Base-by-base conservation (phyloP, 2,113 vertebrate genomes). In the Ceyx melanurus region DNA sequence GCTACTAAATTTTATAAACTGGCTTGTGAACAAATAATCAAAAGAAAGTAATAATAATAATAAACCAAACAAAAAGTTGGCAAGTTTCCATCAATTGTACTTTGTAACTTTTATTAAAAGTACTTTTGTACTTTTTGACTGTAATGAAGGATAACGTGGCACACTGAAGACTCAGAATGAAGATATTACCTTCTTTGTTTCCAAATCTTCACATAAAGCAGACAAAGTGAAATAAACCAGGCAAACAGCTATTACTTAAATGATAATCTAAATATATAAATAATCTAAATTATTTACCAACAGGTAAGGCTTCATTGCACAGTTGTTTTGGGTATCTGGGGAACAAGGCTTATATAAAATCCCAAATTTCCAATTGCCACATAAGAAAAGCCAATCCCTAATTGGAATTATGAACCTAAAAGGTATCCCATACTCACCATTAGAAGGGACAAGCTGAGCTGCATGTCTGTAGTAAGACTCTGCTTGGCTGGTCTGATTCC, bases 401-500 rank as follows among this genome's bases (percentile, higher is more conserved):
- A 82, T 37, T 33, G 54, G 29, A 56, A 56, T 56, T 56, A 56
- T n/a, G 29, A 56, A 89, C 6, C 48, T 66, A 21, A 88, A 84
- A 64, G 15, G 37, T 51, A 82, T 25, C 42, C 65, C 76, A 84
- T 61, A 98, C 99, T 98, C 96, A 99, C 99, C 99, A 92, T 99
- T 99, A 31, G 99, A 99, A 28, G 99, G 99, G 94, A 99, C 99
- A 96, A 99, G 99, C 97, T 99, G 99, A 97, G 99, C 99, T 61
- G 99, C 99, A 29, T 99, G 99, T 95, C 99, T 98, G 82, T 99
- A 99, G 95, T 99, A 99, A 45, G 99, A 99, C 97, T 99, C 99
- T 42, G 99, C 99, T 98, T 99, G 99, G 98, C 99, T 99, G 96
- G 99, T 99, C 98, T 99, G 99, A 97, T 99, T 99, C 90, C 99